A percentile compares a stretch with the other conserved stretches of the same genome.
phyloP scores from a whole-genome alignment of 2,888 invertebrate species.

The Nomada flava region DNA sequence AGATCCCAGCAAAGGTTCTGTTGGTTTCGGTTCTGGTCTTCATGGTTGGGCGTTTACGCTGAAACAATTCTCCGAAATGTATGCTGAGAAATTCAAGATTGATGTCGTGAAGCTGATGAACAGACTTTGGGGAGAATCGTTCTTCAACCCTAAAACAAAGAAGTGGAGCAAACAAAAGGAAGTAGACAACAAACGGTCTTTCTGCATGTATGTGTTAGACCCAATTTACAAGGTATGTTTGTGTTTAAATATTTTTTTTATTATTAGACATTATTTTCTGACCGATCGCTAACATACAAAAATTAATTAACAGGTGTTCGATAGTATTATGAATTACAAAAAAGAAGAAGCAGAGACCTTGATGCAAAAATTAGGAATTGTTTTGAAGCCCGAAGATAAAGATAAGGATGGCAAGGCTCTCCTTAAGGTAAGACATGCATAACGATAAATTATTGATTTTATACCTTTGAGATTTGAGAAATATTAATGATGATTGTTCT shows the following conservation, averaged over 20 bases:
- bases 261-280: not conserved
- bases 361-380: constrained; percentile 95
- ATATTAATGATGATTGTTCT: constrained; percentile 76
- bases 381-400: constrained; percentile 96
- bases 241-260: not conserved
- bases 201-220: constrained; percentile 99
- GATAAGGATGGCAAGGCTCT: constrained; percentile 98
- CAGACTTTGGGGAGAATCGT: constrained; percentile 99
- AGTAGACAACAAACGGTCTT: constrained; percentile 96
- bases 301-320: constrained; percentile 86
- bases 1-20: constrained; percentile 99
- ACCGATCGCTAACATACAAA: not conserved
- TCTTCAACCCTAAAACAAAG: constrained; percentile 98
- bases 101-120: constrained; percentile 99
- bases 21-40: constrained; percentile 99
- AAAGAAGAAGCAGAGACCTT: constrained; percentile 96
- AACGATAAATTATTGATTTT: not conserved
- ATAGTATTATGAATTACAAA: constrained; percentile 96
- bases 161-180: constrained; percentile 98
- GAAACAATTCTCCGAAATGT: constrained; percentile 99
- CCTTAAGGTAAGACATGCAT: constrained; percentile 89
- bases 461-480: not conserved
- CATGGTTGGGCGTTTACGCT: constrained; percentile 99
- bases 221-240: constrained; percentile 96
- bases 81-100: constrained; percentile 99